These are phyloP conservation scores for Syrista parreyssii DNA, from an alignment of 2,888 invertebrate species.

Conservation along the genomic window DNA sequence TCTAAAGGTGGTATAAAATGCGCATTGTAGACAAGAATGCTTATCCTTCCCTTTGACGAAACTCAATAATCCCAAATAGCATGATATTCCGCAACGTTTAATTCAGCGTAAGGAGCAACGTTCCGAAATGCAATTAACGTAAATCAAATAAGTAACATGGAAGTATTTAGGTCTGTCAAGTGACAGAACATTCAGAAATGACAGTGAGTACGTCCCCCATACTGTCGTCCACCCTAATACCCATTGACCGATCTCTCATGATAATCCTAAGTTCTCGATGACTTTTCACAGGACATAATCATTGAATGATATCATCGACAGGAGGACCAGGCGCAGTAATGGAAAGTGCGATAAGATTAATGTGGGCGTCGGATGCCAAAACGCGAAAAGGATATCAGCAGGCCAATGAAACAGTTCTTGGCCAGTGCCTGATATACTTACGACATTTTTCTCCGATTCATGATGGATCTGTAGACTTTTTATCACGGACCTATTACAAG, in stretches of 20 bases:
- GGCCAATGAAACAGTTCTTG: neutral
- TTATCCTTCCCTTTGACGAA: neutral
- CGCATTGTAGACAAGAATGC: neutral
- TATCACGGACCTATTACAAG: neutral
- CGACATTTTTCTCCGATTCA: conserved; percentile 65
- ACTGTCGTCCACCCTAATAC: neutral
- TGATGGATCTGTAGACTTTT: conserved; percentile 24
- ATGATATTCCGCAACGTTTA: neutral
- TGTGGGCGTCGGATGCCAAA: conserved; percentile 3
- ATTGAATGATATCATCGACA: neutral
- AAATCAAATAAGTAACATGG: conserved; percentile 19
- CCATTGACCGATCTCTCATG: neutral
- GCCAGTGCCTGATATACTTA: conserved; percentile 47
- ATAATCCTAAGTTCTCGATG: neutral
- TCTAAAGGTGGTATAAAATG: neutral
- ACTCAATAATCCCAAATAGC: neutral
- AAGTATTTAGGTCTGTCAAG: neutral
- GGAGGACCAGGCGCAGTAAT: neutral
- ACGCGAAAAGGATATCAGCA: neutral
- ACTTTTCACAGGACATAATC: neutral
- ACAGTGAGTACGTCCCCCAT: neutral
- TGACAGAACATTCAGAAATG: conserved; percentile 1
- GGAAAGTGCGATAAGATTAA: conserved; percentile 12
- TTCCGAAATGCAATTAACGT: conserved; percentile 14
- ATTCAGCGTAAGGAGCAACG: neutral